A percentile compares a stretch with the other conserved stretches of the same genome.
These are phyloP conservation scores for Mormyrops attenuatus DNA, from an alignment of 2,797 vertebrate genomes.

Conservation along the genomic window DNA sequence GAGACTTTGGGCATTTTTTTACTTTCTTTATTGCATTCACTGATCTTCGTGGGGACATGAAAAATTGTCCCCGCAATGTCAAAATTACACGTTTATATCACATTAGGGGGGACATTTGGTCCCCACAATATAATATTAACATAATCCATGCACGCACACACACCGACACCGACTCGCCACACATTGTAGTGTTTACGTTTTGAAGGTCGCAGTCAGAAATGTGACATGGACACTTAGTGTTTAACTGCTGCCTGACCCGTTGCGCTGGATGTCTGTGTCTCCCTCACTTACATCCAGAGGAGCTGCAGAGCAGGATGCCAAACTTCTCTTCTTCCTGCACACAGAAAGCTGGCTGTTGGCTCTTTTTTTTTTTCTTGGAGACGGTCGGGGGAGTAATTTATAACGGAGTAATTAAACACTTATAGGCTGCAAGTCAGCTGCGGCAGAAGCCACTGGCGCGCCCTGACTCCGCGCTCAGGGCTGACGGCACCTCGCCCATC, in stretches of 20 bases:
- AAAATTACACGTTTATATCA: not conserved
- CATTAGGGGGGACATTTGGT: not conserved
- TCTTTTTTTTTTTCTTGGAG: not conserved
- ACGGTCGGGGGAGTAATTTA: not conserved
- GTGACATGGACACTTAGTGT: not conserved
- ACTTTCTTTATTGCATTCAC: not conserved
- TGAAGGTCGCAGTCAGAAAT: not conserved
- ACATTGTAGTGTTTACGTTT: not conserved
- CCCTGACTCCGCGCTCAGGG: not conserved
- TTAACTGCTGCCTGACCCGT: not conserved
- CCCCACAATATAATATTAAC: no score
- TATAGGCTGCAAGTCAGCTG: not conserved
- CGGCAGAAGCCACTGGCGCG: not conserved
- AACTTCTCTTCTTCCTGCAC: not conserved
- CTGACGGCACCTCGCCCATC: not conserved
- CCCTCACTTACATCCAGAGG: not conserved
- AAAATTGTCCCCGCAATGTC: not conserved
- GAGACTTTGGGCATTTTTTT: not conserved
- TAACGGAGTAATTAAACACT: not conserved
- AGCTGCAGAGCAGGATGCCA: not conserved
- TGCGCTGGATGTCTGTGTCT: not conserved
- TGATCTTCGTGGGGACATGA: not conserved
- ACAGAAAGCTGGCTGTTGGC: not conserved
- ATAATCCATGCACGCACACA: not conserved
- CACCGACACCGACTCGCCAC: not conserved